A percentile compares a stretch with the other conserved stretches of the same genome.
These are phyloP conservation scores for Periparus ater DNA, from an alignment of 2,797 vertebrate species.

Conservation along the genomic window DNA sequence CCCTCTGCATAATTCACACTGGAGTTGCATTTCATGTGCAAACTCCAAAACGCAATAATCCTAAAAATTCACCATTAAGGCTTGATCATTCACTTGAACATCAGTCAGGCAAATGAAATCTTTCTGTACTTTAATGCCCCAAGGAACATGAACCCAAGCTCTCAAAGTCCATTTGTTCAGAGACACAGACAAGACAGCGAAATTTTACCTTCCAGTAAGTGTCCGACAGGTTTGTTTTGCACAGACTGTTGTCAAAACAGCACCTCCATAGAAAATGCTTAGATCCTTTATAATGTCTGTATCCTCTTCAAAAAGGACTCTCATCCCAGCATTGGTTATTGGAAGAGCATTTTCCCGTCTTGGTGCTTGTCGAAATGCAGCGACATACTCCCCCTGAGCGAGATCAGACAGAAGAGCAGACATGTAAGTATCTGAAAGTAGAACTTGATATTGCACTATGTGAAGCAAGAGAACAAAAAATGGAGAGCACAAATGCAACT, in stretches of 20 bases:
- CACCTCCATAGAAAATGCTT: conserved; percentile 85
- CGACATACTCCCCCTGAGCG: conserved; percentile 84
- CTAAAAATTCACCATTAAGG: not conserved
- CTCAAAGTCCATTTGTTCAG: not conserved
- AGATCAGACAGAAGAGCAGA: not conserved
- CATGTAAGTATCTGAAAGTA: not conserved
- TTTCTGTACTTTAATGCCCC: not conserved
- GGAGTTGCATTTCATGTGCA: not conserved
- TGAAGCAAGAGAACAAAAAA: not conserved
- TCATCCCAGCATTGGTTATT: conserved; percentile 85
- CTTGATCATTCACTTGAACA: not conserved
- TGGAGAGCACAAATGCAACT: not conserved
- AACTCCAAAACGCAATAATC: not conserved
- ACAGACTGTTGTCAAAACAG: conserved; percentile 71
- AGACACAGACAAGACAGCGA: not conserved
- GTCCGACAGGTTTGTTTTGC: conserved; percentile 75
- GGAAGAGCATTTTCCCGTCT: conserved; percentile 84
- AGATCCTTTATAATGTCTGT: conserved; percentile 80
- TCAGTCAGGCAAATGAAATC: not conserved
- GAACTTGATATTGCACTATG: not conserved
- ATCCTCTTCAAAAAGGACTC: conserved; percentile 79
- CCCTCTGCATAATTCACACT: not conserved
- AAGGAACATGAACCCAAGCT: not conserved
- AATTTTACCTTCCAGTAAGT: conserved; percentile 77
- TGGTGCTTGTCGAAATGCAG: conserved; percentile 86